phyloP scores from a whole-genome alignment of 35 echinoderm and acorn worm species.

The Nesometra sesokonis region DNA sequence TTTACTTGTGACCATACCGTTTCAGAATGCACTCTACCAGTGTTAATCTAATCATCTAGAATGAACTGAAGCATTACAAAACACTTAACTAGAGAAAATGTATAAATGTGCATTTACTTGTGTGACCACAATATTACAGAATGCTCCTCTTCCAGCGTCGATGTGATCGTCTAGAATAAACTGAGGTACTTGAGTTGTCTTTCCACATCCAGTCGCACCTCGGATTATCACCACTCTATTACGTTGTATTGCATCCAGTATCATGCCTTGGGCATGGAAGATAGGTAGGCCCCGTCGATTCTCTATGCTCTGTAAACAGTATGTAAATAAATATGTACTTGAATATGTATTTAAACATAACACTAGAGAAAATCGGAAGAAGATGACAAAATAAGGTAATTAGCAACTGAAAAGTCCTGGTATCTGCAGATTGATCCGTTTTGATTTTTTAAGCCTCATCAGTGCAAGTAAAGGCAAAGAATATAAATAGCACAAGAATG shows the following conservation, averaged over 20 bases:
- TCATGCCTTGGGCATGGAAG: conserved; percentile 36
- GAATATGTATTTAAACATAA: not conserved
- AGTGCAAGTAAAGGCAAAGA: no score
- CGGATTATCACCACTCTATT: conserved; percentile 77
- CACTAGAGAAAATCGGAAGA: no score
- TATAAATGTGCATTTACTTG: conserved; percentile 38
- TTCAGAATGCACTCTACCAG: no score
- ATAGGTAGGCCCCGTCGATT: conserved; percentile 67
- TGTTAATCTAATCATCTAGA: no score
- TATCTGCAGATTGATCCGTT: no score
- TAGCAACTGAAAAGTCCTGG: no score
- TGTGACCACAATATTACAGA: conserved; percentile 85
- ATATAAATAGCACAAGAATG: no score
- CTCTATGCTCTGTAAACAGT: conserved; percentile 33
- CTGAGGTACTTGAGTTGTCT: conserved; percentile 98
- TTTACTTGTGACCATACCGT: no score
- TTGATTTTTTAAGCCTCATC: no score
- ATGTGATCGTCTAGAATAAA: conserved; percentile 85
- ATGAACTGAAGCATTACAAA: no score
- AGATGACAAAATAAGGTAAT: no score
- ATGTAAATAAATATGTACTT: not conserved
- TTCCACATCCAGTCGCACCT: conserved; percentile 89
- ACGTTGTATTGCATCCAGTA: conserved; percentile 56
- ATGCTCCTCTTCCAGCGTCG: conserved; percentile 36
- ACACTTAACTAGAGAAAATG: no score